Percentiles rank a stretch among this genome's conserved stretches.
Evolutionary conservation across 2,888 invertebrate species (phyloP).

Genomic region (Lithophane ornitopus): DNA sequence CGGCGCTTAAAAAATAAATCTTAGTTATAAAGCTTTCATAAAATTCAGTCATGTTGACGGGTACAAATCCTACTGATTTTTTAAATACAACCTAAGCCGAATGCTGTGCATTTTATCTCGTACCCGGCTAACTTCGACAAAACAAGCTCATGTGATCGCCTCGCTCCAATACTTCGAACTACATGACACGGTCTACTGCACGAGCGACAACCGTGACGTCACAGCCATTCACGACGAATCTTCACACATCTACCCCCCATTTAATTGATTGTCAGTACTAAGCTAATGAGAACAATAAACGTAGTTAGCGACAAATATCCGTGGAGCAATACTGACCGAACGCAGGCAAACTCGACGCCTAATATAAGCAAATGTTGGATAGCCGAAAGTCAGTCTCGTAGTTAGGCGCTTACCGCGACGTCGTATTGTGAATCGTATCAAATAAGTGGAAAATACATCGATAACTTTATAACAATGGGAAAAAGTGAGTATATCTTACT

Average conservation of each 20-base stretch:
- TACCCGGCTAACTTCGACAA: not conserved
- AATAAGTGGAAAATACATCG: conserved; percentile 47
- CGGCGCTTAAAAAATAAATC: not conserved
- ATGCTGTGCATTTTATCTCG: not conserved
- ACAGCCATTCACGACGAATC: conserved; percentile 18
- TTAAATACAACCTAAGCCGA: not conserved
- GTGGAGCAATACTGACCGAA: conserved; percentile 26
- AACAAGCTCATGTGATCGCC: not conserved
- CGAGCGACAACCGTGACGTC: conserved; percentile 32
- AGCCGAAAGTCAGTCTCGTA: conserved; percentile 58
- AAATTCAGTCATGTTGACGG: not conserved
- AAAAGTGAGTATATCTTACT: conserved; percentile 67
- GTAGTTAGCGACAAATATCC: conserved; percentile 9
- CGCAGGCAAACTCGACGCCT: conserved; percentile 34
- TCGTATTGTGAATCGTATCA: conserved; percentile 51
- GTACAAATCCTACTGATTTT: not conserved
- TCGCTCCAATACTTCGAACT: conserved; percentile 20
- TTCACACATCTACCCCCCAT: conserved; percentile 21
- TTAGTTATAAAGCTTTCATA: not conserved
- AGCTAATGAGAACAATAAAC: conserved; percentile 26
- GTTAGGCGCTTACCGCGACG: conserved; percentile 45
- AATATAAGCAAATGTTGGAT: conserved; percentile 56
- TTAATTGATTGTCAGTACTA: not conserved
- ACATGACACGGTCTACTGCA: conserved; percentile 8
- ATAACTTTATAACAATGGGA: conserved; percentile 61